Percentiles rank a stretch among this genome's conserved stretches.
Evolutionary conservation across 2,888 invertebrate genomes (phyloP).

Genomic region (Dasypolia templi): DNA sequence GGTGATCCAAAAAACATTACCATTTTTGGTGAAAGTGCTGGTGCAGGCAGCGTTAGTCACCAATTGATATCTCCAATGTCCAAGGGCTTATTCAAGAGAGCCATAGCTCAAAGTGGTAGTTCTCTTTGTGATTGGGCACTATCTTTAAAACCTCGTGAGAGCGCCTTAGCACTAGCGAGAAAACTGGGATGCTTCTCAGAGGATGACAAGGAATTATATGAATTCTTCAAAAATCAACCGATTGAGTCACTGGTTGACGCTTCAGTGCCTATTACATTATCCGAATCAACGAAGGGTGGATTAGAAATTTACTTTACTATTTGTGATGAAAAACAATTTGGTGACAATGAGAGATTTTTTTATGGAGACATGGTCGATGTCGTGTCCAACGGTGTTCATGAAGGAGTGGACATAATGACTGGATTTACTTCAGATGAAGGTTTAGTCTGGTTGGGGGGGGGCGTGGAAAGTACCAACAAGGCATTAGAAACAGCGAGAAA

Average conservation of each 20-base stretch:
- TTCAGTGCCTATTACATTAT: conserved; percentile 59
- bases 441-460: too few species aligned
- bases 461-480: too few species aligned
- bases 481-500: too few species aligned
- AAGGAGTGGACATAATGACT: conserved; percentile 91
- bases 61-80: conserved; percentile 79
- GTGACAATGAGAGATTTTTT: conserved; percentile 68
- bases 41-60: conserved; percentile 69
- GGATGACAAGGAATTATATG: too few species aligned
- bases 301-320: conserved; percentile 58
- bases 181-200: conserved; percentile 66
- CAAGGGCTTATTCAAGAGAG: conserved; percentile 77
- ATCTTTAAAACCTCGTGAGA: conserved; percentile 89
- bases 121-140: too few species aligned
- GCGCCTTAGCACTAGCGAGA: conserved; percentile 70
- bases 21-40: conserved; percentile 78
- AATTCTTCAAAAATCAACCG: conserved; percentile 69
- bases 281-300: conserved; percentile 56
- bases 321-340: conserved; percentile 74
- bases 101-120: conserved; percentile 93
- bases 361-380: conserved; percentile 64
- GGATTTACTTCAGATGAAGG: conserved; percentile 93
- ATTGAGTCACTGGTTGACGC: conserved; percentile 55
- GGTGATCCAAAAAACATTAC: conserved; percentile 75
- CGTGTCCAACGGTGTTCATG: conserved; percentile 82